Percentiles rank a stretch among this genome's conserved stretches.
Evolutionary conservation across 2,113 vertebrate genomes (phyloP).

Genomic region (Elephantulus edwardii): DNA sequence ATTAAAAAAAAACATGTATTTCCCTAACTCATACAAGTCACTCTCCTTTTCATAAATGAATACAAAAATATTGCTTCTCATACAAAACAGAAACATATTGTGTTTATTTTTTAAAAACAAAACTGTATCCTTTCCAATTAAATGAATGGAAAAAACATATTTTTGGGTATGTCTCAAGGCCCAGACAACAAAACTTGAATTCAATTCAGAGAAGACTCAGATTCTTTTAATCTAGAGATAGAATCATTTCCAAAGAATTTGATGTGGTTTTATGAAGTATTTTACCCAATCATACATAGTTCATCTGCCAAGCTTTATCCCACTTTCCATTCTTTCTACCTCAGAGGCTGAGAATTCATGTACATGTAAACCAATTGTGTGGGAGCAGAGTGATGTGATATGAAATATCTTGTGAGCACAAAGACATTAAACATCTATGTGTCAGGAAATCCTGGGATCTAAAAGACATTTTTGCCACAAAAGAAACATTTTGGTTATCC

Average conservation of each 20-base stretch:
- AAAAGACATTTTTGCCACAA: background rate
- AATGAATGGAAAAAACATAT: conserved; percentile 7
- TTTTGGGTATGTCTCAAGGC: background rate
- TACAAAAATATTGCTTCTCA: background rate
- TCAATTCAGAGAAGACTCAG: background rate
- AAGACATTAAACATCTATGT: background rate
- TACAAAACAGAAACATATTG: background rate
- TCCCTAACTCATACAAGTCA: background rate
- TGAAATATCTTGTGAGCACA: background rate
- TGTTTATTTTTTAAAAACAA: conserved; percentile 11
- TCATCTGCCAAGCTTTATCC: background rate
- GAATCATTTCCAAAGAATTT: background rate
- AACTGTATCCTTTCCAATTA: background rate
- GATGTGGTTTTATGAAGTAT: background rate
- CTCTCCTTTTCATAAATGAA: conserved; percentile 2
- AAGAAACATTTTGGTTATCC: background rate
- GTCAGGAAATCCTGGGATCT: background rate
- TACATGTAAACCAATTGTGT: background rate
- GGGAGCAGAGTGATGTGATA: background rate
- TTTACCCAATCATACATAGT: background rate
- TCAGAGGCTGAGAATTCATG: background rate
- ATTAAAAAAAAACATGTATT: background rate
- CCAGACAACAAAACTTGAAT: background rate
- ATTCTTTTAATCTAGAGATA: background rate
- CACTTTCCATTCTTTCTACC: background rate